Base-by-base conservation (phyloP, 2,113 vertebrate genomes). In the Pseudopodoces humilis region DNA sequence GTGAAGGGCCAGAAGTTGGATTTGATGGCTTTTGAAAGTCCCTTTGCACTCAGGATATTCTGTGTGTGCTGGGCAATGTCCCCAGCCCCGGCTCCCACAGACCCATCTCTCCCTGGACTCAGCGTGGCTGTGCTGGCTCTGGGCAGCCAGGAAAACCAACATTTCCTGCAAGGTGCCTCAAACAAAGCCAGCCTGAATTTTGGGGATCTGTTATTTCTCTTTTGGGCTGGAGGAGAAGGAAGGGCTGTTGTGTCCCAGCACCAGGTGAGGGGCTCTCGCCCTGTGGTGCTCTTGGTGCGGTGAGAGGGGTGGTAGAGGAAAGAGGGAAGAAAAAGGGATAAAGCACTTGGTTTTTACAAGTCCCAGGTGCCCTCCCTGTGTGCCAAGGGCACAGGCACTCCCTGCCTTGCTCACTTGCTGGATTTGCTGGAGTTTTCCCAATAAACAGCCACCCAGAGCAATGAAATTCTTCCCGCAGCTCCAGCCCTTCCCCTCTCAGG, bases 61-160 rank as follows among this genome's bases (percentile, higher is more conserved):
- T 3, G 2, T 52, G 63, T 52, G 46, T 46, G 72, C 33, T 22
- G 59, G 22, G 39, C 12, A 15, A 1, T 11, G 44, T 27, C 49
- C 64, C 9, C 30, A 2, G 0, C 49, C 64, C 9, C 30, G 2
- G 0, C 18, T 14, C 64, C 63, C 7, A 3, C 0, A 3, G 11
- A 3, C 5, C 62, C 20, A 5, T 6, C 24, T 18, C 7, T 19
- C 59, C 7, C 39, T n/a, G 68, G 72, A 6, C 17, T 7, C 0
- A 0, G 23, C 0, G 63, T 7, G 82, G 20, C 41, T 8, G 30
- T 1, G 5, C 43, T 77, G 74, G 35, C 46, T 41, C 30, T 31
- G 62, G 37, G 9, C 16, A 4, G 27, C 19, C 60, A 20, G 3
- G 4, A 19, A 1, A 62, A 37, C 7, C 2, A 63, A 8, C 13